Evolutionary conservation across 2,113 vertebrate species (phyloP).

Genomic region (Felis chaus): DNA sequence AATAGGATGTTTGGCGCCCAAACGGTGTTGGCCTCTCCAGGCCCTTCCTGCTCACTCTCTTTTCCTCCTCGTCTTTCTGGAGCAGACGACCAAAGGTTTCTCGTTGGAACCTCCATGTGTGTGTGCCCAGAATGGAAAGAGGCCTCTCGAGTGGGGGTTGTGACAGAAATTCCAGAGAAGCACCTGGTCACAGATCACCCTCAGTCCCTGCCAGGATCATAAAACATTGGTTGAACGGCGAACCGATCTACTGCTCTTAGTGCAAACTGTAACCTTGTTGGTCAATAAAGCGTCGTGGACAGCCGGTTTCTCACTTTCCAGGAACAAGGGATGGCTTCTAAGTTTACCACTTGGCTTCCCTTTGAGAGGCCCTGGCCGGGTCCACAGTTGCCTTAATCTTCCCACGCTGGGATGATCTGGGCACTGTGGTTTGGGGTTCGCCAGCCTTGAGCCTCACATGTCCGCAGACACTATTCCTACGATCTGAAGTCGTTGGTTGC

Average conservation of each 20-base stretch:
- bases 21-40: accelerated
- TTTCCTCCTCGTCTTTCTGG: not conserved
- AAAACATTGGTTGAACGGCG: not conserved
- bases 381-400: not conserved
- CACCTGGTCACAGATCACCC: not conserved
- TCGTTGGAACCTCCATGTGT: accelerated
- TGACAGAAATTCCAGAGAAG: not conserved
- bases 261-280: slow-evolving; percentile 7
- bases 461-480: not conserved
- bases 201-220: not conserved
- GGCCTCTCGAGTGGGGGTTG: not conserved
- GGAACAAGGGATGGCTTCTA: not conserved
- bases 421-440: not conserved
- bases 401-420: not conserved
- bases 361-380: not conserved
- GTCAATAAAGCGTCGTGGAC: slow-evolving; percentile 40
- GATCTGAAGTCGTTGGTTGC: not conserved
- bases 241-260: not conserved
- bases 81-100: not conserved
- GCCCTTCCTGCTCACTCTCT: not conserved
- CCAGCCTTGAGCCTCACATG: not conserved
- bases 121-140: not conserved
- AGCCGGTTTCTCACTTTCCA: slow-evolving; percentile 23
- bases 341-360: not conserved
- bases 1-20: too few relatives aligned